Evolutionary conservation across 1,140 invertebrate genomes (phyloP), one percentile per base, ranked within the genome.

Genomic region (Phthorimaea operculella): DNA sequence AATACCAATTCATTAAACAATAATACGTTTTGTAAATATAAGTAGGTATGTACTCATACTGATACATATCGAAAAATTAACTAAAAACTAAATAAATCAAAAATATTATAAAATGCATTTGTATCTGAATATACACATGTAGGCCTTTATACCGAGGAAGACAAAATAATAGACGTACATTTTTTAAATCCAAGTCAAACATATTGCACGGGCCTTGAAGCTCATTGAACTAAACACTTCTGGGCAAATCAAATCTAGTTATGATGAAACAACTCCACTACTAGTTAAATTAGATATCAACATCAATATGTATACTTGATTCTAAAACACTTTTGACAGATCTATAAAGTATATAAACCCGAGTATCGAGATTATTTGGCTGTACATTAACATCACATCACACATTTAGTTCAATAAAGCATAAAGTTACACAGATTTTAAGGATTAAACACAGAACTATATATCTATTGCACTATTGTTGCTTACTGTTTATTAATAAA

Each of bases 111-210:
- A 57, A 60, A 66, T 63, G 58, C 56, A 52, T 39, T 59, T 57
- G 45, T 62, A 61, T 57, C 64, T 58, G 60, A 69, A 74, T 67
- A 70, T 69, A 73, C 61, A 74, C 60, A 68, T 60, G 70, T 79
- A 79, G 74, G 74, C 76, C 76, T 60, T 76, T 72, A 64, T 69
- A 74, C 58, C 68, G 28, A 69, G 73, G 74, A 79, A 77, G 76
- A 79, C 76, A 63, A 74, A 68, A 76, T 45, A 70, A 69, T 50
- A 50, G 21, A 50, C 16, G 21, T 8, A 50, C 14, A 50, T 15
- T 15, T 47, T 16, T 18, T 3, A 47, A 11, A 48, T 15, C n/a
- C 48, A 47, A 50, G 65, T 67, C 70, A 69, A 73, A 74, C 68
- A 66, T 74, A 78, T 76, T 78, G 75, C 75, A 78, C 75, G 36